phyloP scores from a whole-genome alignment of 2,113 vertebrate genomes.

The Mola mola region DNA sequence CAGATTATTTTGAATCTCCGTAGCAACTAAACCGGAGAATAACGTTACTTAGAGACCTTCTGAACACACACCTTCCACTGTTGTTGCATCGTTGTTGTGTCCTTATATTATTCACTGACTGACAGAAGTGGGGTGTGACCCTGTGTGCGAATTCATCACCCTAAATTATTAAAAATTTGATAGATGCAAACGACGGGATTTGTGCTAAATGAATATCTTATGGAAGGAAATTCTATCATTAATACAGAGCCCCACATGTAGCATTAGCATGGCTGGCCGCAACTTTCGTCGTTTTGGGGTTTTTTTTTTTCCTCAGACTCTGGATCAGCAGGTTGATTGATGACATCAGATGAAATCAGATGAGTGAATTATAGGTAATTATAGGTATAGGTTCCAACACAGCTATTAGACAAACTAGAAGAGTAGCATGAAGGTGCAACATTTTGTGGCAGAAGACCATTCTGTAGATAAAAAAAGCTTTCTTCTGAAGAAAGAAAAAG shows the following conservation, averaged over 20 bases:
- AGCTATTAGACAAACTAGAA: too few relatives aligned
- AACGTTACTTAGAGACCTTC: not conserved
- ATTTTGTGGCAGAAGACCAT: too few relatives aligned
- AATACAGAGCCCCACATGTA: not conserved
- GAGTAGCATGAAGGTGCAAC: too few relatives aligned
- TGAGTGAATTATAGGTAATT: too few relatives aligned
- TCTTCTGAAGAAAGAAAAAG: too few relatives aligned
- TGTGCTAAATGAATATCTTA: constrained; percentile 26
- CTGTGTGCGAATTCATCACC: constrained; percentile 35
- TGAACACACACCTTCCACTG: constrained; percentile 16
- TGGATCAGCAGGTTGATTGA: too few relatives aligned
- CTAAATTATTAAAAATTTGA: constrained; percentile 16
- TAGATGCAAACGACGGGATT: constrained; percentile 31
- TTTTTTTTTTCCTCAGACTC: too few relatives aligned
- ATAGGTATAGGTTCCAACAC: too few relatives aligned
- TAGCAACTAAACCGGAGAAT: constrained; percentile 16
- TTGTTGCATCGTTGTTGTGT: constrained; percentile 17
- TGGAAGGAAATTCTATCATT: not conserved
- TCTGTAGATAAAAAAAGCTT: too few relatives aligned
- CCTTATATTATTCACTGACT: not conserved
- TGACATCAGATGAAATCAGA: too few relatives aligned
- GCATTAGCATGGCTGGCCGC: too few relatives aligned
- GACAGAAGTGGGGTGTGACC: constrained; percentile 3
- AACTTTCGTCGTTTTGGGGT: too few relatives aligned
- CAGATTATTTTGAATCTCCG: constrained; percentile 18